A percentile compares a stretch with the other conserved stretches of the same genome.
phyloP scores from a whole-genome alignment of 2,113 vertebrate genomes.

The Orycteropus afer region DNA sequence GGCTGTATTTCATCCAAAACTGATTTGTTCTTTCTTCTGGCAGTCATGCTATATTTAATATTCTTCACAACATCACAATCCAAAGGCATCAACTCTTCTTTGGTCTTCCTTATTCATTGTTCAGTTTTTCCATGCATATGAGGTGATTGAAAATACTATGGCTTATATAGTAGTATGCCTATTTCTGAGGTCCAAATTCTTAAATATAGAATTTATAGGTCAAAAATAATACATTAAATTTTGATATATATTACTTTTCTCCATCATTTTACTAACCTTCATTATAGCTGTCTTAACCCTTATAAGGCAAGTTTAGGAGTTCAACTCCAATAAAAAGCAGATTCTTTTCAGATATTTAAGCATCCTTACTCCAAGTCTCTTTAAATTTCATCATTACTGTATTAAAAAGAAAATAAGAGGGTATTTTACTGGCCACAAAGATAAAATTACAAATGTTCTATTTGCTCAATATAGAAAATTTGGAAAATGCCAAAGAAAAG shows the following conservation, averaged over 20 bases:
- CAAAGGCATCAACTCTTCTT: too few species aligned
- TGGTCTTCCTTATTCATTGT: too few species aligned
- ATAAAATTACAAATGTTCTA: background rate
- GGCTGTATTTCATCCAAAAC: too few species aligned
- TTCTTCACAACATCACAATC: too few species aligned
- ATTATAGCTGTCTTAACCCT: background rate
- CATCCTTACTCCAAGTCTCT: background rate
- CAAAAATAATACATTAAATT: conserved; percentile 13
- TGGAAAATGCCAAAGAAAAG: background rate
- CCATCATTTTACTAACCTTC: background rate
- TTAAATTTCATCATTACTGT: conserved; percentile 9
- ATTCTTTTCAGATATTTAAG: background rate
- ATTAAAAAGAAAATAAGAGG: background rate
- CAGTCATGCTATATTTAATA: too few species aligned
- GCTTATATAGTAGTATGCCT: background rate
- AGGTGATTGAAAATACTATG: too few species aligned
- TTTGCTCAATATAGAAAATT: background rate
- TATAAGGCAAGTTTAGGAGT: background rate
- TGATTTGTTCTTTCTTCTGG: too few species aligned
- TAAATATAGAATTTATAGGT: conserved; percentile 1
- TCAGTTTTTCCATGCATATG: too few species aligned
- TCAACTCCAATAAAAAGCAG: conserved; percentile 2
- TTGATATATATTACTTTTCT: background rate
- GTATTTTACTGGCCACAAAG: background rate
- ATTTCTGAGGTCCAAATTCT: background rate